Evolutionary conservation across 1,140 invertebrate species (phyloP), one percentile per base, ranked within the genome.

Genomic region (Drosophila tsacasi): DNA sequence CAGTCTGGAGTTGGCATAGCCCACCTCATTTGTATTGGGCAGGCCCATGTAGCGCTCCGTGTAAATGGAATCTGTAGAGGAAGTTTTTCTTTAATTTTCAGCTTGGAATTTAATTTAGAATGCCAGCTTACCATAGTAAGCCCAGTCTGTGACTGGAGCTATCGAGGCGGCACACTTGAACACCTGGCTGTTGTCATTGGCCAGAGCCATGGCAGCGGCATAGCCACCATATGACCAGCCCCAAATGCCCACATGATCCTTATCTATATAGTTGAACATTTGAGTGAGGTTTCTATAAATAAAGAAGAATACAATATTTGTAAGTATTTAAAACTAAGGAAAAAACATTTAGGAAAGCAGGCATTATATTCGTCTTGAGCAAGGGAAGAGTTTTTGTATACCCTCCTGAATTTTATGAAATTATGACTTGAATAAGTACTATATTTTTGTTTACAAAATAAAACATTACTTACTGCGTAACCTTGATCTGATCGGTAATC

Each of bases 201-300:
- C 97, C 65, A 98, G 91, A 71, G 96, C 95, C 96, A 97, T 97
- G 40, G 95, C 97, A n/a, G 97, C 95, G 2, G 96, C 96, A 91
- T 97, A 99, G 1, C 98, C 98, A 32, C 98, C 98, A 93, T 99
- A 99, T 84, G 98, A 98, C 98, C 98, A 98, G 37, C 98, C 98
- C 96, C 96, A 97, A 80, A 97, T 96, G 7, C 95, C 96, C 8
- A 96, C 95, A 49, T 95, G 95, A 1, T 94, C 93, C 10, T 91
- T 89, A 91, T 97, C 97, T 50, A 98, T 96, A 92, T 95, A 97
- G 13, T 93, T 81, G 58, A 95, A 94, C 2, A 93, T 94, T 15
- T 95, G 79, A 68, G 95, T 94, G 54, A 97, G 93, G 93, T 94
- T 93, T 69, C 92, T 93, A 94, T 95, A 50, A 50, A n/a, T 5